Conservation (phyloP, 1,140 invertebrate species). For the Polypedilum vanderplanki region DNA sequence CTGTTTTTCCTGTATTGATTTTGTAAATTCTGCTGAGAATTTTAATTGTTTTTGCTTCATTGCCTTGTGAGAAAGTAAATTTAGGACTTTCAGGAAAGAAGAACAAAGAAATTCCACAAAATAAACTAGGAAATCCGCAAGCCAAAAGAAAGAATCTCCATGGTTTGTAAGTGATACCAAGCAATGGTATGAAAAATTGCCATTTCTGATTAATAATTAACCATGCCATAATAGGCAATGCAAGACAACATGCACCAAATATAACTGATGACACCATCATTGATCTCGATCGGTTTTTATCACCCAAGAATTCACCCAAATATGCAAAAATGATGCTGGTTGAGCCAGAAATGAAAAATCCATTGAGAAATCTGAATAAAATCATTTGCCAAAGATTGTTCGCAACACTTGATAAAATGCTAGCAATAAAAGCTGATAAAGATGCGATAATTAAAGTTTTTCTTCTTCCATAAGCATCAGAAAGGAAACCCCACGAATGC, state of each 20-base stretch:
- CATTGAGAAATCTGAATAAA: conserved; percentile 33
- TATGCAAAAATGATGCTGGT: conserved; percentile 37
- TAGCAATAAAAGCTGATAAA: conserved; percentile 32
- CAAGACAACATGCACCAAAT: conserved; percentile 35
- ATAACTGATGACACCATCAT: conserved; percentile 36
- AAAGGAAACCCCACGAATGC: conserved; percentile 67
- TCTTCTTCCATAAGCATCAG: conserved; percentile 62
- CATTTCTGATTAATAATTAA: conserved; percentile 54
- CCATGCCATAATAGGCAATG: conserved; percentile 57
- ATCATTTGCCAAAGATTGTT: conserved; percentile 33
- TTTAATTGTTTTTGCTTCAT: conserved; percentile 48
- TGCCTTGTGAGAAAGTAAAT: conserved; percentile 51
- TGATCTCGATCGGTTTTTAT: conserved; percentile 33
- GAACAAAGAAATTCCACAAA: conserved; percentile 50
- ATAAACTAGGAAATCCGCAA: conserved; percentile 55
- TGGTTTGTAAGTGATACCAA: conserved; percentile 48
- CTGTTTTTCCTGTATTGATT: conserved; percentile 47
- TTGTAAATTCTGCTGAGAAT: conserved; percentile 51
- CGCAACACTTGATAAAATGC: conserved; percentile 32
- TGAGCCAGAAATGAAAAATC: conserved; percentile 35
- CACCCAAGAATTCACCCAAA: conserved; percentile 37
- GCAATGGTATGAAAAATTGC: conserved; percentile 39
- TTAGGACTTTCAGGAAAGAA: conserved; percentile 66
- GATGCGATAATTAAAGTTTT: conserved; percentile 50
- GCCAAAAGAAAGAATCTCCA: conserved; percentile 63